Conservation (phyloP, 2,888 invertebrate genomes). For the Agrypnus murinus region DNA sequence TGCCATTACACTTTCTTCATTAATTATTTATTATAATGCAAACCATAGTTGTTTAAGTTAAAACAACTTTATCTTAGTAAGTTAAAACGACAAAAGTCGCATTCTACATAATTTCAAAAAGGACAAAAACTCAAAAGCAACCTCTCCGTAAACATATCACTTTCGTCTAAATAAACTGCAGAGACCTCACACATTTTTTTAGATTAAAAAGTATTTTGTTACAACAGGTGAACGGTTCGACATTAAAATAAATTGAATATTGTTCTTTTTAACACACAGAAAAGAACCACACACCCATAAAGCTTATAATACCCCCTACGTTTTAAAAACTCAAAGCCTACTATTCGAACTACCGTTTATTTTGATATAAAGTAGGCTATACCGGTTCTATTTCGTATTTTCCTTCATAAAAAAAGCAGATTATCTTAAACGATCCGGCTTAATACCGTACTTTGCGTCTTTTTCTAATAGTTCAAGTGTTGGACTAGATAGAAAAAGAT, state of each 20-base stretch:
- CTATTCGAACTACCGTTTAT: constrained; percentile 54
- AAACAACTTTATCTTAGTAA: no score
- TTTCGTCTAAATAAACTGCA: constrained; percentile 42
- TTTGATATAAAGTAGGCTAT: constrained; percentile 50
- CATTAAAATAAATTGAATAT: constrained; percentile 35
- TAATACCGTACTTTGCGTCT: constrained; percentile 14
- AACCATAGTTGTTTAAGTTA: no score
- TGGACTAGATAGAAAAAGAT: constrained; percentile 43
- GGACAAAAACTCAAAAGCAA: not conserved
- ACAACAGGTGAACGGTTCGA: constrained; percentile 37
- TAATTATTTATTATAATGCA: no score
- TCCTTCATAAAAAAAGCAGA: constrained; percentile 33
- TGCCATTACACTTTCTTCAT: no score
- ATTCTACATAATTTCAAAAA: no score
- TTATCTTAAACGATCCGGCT: constrained; percentile 29
- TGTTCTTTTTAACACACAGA: constrained; percentile 15
- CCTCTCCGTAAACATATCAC: constrained; percentile 32
- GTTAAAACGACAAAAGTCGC: no score
- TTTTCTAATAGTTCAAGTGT: constrained; percentile 7
- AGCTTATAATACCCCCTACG: constrained; percentile 26
- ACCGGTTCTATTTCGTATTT: constrained; percentile 44
- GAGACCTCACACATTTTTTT: constrained; percentile 46
- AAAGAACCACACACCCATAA: constrained; percentile 28
- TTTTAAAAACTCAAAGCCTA: constrained; percentile 38
- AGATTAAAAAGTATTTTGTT: constrained; percentile 44